phyloP scores from a whole-genome alignment of 2,113 vertebrate genomes.

The Labeo rohita region DNA sequence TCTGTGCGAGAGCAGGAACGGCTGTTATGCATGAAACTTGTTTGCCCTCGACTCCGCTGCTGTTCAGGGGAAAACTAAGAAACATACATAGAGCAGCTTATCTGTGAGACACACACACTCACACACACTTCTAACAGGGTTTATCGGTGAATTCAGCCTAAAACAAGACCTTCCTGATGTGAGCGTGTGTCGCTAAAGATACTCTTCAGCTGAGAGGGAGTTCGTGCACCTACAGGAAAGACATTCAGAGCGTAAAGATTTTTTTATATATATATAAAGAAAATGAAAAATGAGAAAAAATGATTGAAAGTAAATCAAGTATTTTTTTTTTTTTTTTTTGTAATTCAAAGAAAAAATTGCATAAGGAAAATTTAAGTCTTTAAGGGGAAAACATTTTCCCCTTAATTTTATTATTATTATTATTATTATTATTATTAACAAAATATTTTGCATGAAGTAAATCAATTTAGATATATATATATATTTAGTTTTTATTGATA shows the following conservation, averaged over 20 bases:
- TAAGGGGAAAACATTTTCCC: too few relatives aligned
- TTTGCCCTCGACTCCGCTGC: slow-evolving; percentile 60
- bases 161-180: not conserved
- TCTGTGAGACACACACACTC: not conserved
- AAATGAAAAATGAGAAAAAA: too few relatives aligned
- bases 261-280: too few relatives aligned
- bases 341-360: too few relatives aligned
- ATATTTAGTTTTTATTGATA: too few relatives aligned
- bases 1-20: not conserved
- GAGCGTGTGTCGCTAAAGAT: not conserved
- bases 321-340: too few relatives aligned
- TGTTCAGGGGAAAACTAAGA: slow-evolving; percentile 52
- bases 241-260: not conserved
- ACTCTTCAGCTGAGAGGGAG: not conserved
- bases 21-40: slow-evolving; percentile 20
- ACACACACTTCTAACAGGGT: not conserved
- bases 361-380: too few relatives aligned
- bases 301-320: too few relatives aligned
- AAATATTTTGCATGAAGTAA: too few relatives aligned
- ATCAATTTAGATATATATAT: too few relatives aligned
- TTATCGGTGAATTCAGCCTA: not conserved
- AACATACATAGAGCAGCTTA: not conserved
- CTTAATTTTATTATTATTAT: too few relatives aligned
- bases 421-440: too few relatives aligned
- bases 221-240: not conserved